These are phyloP conservation scores for Climacteris rufus DNA, from an alignment of 2,113 vertebrate genomes.

Conservation along the genomic window DNA sequence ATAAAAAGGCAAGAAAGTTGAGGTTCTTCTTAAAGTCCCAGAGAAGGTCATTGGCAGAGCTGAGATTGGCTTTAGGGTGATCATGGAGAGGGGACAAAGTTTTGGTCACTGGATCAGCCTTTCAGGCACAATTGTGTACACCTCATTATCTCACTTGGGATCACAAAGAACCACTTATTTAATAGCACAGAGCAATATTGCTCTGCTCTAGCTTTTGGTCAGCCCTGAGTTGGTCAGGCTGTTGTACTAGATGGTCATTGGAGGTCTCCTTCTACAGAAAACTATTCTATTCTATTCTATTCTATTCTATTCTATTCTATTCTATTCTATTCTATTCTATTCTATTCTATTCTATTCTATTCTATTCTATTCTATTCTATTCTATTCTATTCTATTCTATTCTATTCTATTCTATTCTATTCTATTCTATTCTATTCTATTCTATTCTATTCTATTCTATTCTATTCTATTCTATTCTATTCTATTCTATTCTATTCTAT, in stretches of 20 bases:
- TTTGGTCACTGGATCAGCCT: background rate
- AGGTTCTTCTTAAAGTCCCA: background rate
- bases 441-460: background rate
- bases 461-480: background rate
- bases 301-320: background rate
- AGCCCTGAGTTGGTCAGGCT: background rate
- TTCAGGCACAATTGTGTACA: accelerated
- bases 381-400: background rate
- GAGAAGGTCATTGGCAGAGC: background rate
- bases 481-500: background rate
- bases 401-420: background rate
- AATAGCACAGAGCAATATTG: background rate
- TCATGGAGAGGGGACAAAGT: background rate
- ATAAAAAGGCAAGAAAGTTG: background rate
- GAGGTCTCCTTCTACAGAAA: background rate
- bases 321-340: background rate
- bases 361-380: background rate
- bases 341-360: background rate
- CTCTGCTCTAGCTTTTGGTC: background rate
- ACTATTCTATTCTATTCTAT: background rate
- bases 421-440: background rate
- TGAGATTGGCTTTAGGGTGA: background rate
- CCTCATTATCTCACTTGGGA: background rate
- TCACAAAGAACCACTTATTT: background rate
- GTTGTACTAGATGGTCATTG: background rate